Conservation (phyloP, 2,888 invertebrate genomes). For the Piscicola geometra region DNA sequence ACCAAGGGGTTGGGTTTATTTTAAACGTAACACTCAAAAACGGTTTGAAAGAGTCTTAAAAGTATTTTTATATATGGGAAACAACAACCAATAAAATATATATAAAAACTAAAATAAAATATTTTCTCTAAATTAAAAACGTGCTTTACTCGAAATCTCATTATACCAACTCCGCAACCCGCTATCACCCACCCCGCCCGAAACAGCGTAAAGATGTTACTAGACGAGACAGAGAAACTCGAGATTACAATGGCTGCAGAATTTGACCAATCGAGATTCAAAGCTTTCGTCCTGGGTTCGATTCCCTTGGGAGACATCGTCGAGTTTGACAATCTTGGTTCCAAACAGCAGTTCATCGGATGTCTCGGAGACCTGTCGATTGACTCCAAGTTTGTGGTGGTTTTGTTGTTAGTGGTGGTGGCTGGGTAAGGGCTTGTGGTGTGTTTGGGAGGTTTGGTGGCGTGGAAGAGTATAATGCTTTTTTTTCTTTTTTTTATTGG, state of each 20-base stretch:
- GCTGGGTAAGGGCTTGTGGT: neutral
- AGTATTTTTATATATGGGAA: no score
- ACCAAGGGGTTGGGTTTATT: no score
- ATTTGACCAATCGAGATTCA: conserved; percentile 59
- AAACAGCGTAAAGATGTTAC: conserved; percentile 11
- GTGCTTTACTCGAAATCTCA: no score
- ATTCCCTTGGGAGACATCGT: conserved; percentile 63
- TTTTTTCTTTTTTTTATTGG: neutral
- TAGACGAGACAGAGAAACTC: conserved; percentile 58
- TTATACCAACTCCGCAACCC: neutral
- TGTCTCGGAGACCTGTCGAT: conserved; percentile 89
- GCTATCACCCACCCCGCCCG: neutral
- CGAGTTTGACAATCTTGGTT: conserved; percentile 55
- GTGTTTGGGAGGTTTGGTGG: neutral
- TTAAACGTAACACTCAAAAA: no score
- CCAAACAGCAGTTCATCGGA: conserved; percentile 68
- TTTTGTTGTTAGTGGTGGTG: neutral
- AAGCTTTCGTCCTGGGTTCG: conserved; percentile 83
- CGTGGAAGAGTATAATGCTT: neutral
- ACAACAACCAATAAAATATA: no score
- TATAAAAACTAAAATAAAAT: no score
- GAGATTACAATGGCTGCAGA: conserved; percentile 42
- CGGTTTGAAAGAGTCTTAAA: no score
- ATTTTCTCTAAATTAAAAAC: no score
- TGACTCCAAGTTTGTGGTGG: conserved; percentile 66